Conservation (phyloP, 2,797 vertebrate species). For the Alcedo atthis region DNA sequence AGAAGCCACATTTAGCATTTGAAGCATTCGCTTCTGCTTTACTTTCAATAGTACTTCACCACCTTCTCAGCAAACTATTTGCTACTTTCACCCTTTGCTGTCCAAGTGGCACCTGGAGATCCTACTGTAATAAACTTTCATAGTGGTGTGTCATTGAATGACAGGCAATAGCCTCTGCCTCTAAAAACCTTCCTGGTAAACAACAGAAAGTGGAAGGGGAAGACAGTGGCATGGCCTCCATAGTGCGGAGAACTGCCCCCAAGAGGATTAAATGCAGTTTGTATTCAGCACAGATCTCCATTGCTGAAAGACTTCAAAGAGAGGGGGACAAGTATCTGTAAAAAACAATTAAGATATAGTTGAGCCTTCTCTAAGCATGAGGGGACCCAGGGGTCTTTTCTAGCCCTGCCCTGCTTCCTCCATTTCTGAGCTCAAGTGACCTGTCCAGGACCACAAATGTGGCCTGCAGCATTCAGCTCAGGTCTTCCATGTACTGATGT, state of each 20-base stretch:
- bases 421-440: background rate
- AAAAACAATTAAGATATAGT: background rate
- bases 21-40: background rate
- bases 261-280: background rate
- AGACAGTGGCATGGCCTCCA: background rate
- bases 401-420: background rate
- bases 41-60: background rate
- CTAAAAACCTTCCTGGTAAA: background rate
- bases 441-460: background rate
- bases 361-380: background rate
- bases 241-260: background rate
- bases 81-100: background rate
- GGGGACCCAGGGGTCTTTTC: background rate
- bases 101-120: background rate
- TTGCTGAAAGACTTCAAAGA: background rate
- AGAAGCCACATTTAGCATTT: background rate
- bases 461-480: background rate
- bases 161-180: background rate
- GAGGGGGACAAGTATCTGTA: background rate
- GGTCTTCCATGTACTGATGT: fast-evolving
- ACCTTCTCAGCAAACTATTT: background rate
- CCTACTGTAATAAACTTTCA: background rate
- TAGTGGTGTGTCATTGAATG: background rate
- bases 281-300: background rate
- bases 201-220: background rate